Percentiles rank a stretch among this genome's conserved stretches.
These are phyloP conservation scores for Tridacna gigas DNA, from an alignment of 2,888 invertebrate species.

Conservation along the genomic window DNA sequence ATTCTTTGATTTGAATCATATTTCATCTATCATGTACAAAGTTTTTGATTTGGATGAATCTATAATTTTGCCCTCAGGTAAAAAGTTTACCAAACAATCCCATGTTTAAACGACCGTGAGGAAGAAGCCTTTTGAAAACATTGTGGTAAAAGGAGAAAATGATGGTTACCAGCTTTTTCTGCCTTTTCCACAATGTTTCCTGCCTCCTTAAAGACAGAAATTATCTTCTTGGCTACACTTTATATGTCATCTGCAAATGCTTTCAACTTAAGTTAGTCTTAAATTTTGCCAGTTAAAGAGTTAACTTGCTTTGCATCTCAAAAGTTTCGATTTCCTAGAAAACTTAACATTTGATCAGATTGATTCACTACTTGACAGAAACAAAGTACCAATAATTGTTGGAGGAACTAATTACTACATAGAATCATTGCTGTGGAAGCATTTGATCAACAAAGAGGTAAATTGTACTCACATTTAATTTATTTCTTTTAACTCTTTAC, in stretches of 20 bases:
- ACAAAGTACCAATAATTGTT: constrained; percentile 95
- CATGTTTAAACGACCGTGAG: too few relatives aligned
- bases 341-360: constrained; percentile 87
- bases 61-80: too few relatives aligned
- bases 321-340: not conserved
- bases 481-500: not conserved
- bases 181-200: constrained; percentile 1
- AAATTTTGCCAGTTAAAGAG: too few relatives aligned
- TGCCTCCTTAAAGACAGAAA: not conserved
- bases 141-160: not conserved
- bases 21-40: too few relatives aligned
- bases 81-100: too few relatives aligned
- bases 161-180: not conserved
- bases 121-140: too few relatives aligned
- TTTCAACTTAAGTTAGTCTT: too few relatives aligned
- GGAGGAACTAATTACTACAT: constrained; percentile 99
- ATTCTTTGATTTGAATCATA: too few relatives aligned
- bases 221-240: not conserved
- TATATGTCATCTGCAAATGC: not conserved
- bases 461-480: not conserved
- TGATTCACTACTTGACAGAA: constrained; percentile 89
- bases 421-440: constrained; percentile 94
- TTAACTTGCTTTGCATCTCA: too few relatives aligned
- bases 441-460: constrained; percentile 18
- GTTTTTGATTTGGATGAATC: too few relatives aligned